A percentile compares a stretch with the other conserved stretches of the same genome.
These are phyloP conservation scores for Xestoiulus laeticollis DNA, from an alignment of 2,888 invertebrate genomes.

Conservation along the genomic window DNA sequence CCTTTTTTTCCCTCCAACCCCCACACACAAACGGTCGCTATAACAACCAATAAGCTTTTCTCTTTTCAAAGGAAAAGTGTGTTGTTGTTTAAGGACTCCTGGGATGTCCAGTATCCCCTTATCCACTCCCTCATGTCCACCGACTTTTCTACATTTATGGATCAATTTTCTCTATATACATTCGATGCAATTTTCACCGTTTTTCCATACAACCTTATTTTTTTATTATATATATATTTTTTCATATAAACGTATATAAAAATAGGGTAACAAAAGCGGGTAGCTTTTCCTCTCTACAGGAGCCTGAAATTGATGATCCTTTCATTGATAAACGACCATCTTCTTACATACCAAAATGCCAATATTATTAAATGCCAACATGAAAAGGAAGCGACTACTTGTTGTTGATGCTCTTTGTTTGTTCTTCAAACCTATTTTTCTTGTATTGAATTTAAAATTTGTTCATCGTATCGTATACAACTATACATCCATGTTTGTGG, in stretches of 20 bases:
- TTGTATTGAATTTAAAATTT: background rate
- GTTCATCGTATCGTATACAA: background rate
- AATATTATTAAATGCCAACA: conserved; percentile 13
- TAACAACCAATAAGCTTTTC: conserved; percentile 29
- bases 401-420: background rate
- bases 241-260: conserved; percentile 1
- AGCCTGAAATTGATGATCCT: conserved; percentile 6
- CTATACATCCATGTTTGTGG: background rate
- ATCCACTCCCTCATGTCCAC: conserved; percentile 2
- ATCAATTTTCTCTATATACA: background rate
- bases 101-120: conserved; percentile 13
- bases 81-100: conserved; percentile 37
- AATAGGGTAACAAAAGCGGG: background rate
- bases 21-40: conserved; percentile 31
- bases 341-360: conserved; percentile 17
- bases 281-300: background rate
- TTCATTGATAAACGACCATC: conserved; percentile 26
- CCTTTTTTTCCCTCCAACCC: conserved; percentile 30
- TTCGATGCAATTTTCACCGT: background rate
- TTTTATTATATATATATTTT: background rate
- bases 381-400: background rate
- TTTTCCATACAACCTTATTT: background rate
- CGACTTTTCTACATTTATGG: background rate
- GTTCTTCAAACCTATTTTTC: background rate
- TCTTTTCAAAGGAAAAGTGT: background rate